Evolutionary conservation across 2,888 invertebrate genomes (phyloP).

Genomic region (Baronia brevicornis): DNA sequence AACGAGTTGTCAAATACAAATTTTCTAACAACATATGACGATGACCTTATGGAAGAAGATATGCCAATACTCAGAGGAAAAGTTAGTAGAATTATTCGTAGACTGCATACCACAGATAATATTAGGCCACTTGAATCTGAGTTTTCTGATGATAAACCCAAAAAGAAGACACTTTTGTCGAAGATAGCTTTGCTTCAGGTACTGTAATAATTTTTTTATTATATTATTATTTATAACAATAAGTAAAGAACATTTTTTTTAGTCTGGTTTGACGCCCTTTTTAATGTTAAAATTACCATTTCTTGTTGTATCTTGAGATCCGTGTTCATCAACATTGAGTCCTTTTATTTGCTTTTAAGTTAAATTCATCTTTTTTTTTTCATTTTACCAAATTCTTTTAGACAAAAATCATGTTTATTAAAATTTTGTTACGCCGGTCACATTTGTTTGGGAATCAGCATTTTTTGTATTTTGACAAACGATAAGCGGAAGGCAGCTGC

Average conservation of each 20-base stretch:
- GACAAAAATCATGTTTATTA: no score
- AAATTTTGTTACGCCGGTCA: no score
- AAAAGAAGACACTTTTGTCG: constrained; percentile 42
- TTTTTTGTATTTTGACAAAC: no score
- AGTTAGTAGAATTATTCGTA: constrained; percentile 37
- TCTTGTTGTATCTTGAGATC: no score
- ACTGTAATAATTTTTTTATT: neutral
- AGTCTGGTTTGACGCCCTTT: no score
- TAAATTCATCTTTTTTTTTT: no score
- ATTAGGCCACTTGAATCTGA: constrained; percentile 23
- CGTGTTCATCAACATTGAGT: no score
- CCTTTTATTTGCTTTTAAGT: no score
- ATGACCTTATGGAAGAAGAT: constrained; percentile 22
- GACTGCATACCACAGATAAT: constrained; percentile 26
- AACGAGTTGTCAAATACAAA: constrained; percentile 15
- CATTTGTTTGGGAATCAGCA: no score
- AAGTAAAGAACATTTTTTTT: constrained; percentile 18
- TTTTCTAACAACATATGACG: constrained; percentile 15
- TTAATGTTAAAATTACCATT: no score
- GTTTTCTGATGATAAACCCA: constrained; percentile 29
- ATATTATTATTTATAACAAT: neutral
- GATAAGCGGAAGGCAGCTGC: no score
- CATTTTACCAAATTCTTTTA: no score
- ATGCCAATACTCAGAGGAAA: constrained; percentile 40
- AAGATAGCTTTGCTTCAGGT: constrained; percentile 65